These are phyloP conservation scores for Acridotheres tristis DNA, from an alignment of 2,797 vertebrate species.

Conservation along the genomic window DNA sequence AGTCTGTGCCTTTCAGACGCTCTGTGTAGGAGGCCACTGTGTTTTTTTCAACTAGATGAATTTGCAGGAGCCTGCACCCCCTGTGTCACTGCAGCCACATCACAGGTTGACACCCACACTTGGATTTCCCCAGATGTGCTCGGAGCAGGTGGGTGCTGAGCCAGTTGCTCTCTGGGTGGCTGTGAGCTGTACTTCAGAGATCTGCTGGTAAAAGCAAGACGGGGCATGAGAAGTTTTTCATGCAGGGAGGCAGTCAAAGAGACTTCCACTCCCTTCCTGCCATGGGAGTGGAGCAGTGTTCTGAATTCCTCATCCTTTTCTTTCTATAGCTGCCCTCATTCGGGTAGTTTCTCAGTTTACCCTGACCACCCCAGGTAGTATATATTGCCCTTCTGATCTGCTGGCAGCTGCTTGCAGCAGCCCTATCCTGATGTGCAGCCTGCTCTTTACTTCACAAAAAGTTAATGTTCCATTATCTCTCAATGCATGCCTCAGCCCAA, in stretches of 20 bases:
- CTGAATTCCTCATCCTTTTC: not conserved
- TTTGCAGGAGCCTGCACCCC: not conserved
- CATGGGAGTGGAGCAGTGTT: not conserved
- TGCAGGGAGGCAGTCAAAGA: not conserved
- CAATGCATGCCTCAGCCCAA: not conserved
- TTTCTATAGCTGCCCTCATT: not conserved
- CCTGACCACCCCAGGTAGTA: not conserved
- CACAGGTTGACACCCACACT: not conserved
- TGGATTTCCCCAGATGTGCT: not conserved
- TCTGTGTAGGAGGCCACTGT: not conserved
- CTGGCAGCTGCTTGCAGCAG: not conserved
- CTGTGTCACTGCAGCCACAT: not conserved
- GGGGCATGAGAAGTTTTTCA: not conserved
- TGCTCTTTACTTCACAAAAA: not conserved
- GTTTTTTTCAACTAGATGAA: not conserved
- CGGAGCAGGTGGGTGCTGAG: accelerated
- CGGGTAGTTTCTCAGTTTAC: not conserved
- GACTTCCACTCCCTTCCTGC: not conserved
- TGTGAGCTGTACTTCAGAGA: not conserved
- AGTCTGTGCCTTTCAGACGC: not conserved
- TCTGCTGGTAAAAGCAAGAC: not conserved
- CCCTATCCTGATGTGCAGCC: accelerated
- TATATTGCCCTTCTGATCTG: not conserved
- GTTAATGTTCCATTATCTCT: not conserved
- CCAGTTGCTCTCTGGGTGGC: not conserved